These are phyloP conservation scores for Cynopterus sphinx DNA, from an alignment of 2,797 vertebrate species.

Conservation along the genomic window DNA sequence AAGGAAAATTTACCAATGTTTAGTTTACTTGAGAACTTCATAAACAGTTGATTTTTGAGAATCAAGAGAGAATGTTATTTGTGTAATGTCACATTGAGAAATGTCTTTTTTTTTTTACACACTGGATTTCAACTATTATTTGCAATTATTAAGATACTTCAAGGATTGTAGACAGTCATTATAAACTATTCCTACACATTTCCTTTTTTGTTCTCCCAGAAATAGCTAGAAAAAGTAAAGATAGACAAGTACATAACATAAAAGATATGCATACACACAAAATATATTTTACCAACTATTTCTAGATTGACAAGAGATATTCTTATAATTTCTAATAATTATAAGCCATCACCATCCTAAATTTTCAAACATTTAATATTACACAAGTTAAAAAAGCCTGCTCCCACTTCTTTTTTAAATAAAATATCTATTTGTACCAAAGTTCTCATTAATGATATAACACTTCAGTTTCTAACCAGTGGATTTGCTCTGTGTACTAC, in stretches of 20 bases:
- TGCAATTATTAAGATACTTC: background rate
- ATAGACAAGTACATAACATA: background rate
- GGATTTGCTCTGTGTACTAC: background rate
- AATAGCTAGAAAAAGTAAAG: background rate
- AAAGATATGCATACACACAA: background rate
- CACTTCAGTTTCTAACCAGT: conserved; percentile 13
- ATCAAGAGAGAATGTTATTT: background rate
- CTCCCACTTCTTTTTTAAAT: background rate
- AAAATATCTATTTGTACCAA: conserved; percentile 42
- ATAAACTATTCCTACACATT: background rate
- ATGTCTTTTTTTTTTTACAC: background rate
- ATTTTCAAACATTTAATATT: conserved; percentile 34
- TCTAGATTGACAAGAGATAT: background rate
- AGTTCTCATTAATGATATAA: background rate
- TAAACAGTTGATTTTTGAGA: background rate
- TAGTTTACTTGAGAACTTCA: background rate
- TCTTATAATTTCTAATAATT: background rate
- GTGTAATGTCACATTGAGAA: background rate
- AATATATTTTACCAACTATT: background rate
- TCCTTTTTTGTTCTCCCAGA: background rate
- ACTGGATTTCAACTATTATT: background rate
- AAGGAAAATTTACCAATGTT: background rate
- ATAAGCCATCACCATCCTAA: background rate
- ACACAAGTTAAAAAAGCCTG: background rate
- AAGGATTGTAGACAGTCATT: background rate